Base-by-base conservation (phyloP, 2,888 invertebrate genomes). In the Drosophila mayaguana region DNA sequence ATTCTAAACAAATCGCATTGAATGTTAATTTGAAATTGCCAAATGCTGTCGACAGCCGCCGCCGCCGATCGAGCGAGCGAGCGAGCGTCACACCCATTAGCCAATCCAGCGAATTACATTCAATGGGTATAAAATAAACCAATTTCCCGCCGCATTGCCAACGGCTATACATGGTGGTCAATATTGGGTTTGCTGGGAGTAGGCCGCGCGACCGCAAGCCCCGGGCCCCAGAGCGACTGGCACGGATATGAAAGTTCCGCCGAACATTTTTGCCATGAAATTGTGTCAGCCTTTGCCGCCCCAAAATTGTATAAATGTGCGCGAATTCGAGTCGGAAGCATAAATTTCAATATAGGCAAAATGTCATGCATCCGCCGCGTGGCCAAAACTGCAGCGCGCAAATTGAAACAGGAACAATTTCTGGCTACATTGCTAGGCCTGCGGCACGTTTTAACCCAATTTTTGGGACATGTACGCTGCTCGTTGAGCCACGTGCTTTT, bases 51-150 rank as follows among this genome's bases (percentile, higher is more conserved):
- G 59, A 61, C 63, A 61, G 62, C 32, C 50, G 18, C 9, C n/a
- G n/a, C n/a, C n/a, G n/a, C n/a, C n/a, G n/a, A n/a, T n/a, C 34
- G 45, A 12, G 46, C 11, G 18, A 60, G 11, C 46, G 4, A 18
- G 1, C 42, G 18, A 18, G 5, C 18, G 42, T 5, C 5, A 20
- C 40, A 36, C 61, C 56, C 25, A 56, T 57, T 28, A 28, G 18
- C 40, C 48, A 25, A 32, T 22, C 54, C 28, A 48, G 50, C 38
- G 34, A 12, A 43, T 48, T 70, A 63, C 80, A 72, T 63, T 82
- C 88, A 71, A 85, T 88, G 70, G 63, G 68, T 72, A 85, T 82
- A 78, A 89, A 88, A 85, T 85, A 85, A 85, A 89, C 88, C 89
- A 89, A 89, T 85, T 89, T 89, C 67, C 80, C 68, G 64, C 75